Evolutionary conservation across 2,888 invertebrate species (phyloP).

Genomic region (Thelaira solivaga): DNA sequence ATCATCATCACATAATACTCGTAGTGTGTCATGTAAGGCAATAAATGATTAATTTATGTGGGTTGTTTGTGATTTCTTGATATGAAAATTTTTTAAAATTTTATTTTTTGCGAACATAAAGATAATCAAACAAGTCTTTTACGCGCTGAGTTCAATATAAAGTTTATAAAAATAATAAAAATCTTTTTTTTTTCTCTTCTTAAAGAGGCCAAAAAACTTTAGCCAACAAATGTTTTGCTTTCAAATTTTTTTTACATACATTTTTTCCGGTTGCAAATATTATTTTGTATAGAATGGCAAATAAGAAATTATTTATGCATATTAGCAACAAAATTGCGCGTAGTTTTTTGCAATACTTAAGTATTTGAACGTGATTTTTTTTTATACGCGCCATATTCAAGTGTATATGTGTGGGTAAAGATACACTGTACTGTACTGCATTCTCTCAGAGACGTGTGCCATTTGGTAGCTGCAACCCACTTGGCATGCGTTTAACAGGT

Average conservation of each 20-base stretch:
- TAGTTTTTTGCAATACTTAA: slow-evolving; percentile 33
- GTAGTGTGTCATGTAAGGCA: neutral
- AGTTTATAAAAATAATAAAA: slow-evolving; percentile 9
- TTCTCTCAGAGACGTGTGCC: slow-evolving; percentile 31
- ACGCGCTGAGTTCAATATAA: neutral
- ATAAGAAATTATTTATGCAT: slow-evolving; percentile 9
- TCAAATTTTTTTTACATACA: neutral
- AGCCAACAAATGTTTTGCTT: too few species aligned
- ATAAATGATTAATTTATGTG: slow-evolving; percentile 49
- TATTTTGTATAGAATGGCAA: slow-evolving; percentile 2
- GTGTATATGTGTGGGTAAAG: slow-evolving; percentile 29
- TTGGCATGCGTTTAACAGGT: slow-evolving; percentile 64
- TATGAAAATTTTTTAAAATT: slow-evolving; percentile 39
- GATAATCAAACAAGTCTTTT: neutral
- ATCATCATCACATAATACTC: neutral
- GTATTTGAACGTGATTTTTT: slow-evolving; percentile 5
- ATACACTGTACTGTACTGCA: neutral
- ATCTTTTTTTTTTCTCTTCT: neutral
- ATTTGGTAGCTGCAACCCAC: slow-evolving; percentile 55
- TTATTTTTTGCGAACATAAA: slow-evolving; percentile 6
- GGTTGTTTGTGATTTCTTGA: slow-evolving; percentile 40
- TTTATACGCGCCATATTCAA: neutral
- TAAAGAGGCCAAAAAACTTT: slow-evolving; percentile 9
- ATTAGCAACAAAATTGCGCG: slow-evolving; percentile 27
- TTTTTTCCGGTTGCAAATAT: slow-evolving; percentile 22